Base-by-base conservation (phyloP, 2,888 invertebrate species). In the Incurvaria masculella region DNA sequence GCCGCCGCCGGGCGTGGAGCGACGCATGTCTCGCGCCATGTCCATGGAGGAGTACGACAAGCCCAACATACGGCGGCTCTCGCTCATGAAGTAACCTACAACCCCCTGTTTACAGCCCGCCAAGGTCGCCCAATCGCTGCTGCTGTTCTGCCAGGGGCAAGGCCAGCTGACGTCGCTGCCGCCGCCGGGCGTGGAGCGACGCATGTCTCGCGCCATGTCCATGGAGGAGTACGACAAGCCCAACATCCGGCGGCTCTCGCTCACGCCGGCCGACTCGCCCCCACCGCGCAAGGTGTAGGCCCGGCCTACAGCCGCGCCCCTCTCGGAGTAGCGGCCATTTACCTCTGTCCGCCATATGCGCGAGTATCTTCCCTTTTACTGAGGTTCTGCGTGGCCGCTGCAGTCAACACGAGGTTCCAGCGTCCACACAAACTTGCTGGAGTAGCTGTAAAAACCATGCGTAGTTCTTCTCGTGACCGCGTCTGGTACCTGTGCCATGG, bases 71-170 rank as follows among this genome's bases (percentile, higher is more conserved):
- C 76, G 88, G 52, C 82, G 89, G 42, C 81, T 89, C 52, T 88
- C 88, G 51, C 82, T 88, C 56, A 86, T n/a, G n/a, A n/a, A n/a
- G n/a, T n/a, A n/a, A n/a, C n/a, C n/a, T n/a, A n/a, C n/a, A 23
- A 23, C 23, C 23, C 10, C 10, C 23, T 6, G 3, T 33, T n/a
- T 3, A 6, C 79, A 94, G 93, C 92, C 94, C 10, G 90, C 89
- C 21, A 92, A 92, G 67, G 85, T 94, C 50, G 88, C 92, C 21
- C 91, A 93, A 61, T 89, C 91, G 46, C 83, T 94, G 61, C 81
- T 94, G 53, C 83, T 94, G 49, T 92, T 94, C 81, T 89, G 91
- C 73, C 94, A 94, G 68, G 94, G 94, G 1, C 88, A 91, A 65
- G 93, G 94, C 2, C 72, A 87, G 53, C 80, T 91, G 61, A 91